phyloP scores from a whole-genome alignment of 1,140 invertebrate genomes.

The Cecropterus lyciades region DNA sequence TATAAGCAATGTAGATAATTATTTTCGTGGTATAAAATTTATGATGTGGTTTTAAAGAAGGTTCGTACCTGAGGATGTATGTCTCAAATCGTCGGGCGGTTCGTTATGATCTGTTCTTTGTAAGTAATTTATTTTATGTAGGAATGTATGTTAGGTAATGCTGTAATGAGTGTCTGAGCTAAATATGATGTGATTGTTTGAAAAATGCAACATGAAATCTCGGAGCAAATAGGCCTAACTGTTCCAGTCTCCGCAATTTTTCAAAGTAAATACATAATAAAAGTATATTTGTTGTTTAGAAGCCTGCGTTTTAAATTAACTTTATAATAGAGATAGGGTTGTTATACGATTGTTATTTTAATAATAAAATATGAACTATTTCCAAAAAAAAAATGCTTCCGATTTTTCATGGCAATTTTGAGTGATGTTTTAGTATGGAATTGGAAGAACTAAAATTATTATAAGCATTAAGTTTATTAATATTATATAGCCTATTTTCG shows the following conservation, averaged over 20 bases:
- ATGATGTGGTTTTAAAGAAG: slow-evolving; percentile 48
- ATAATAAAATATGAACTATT: too few species aligned
- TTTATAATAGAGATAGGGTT: too few species aligned
- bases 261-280: too few species aligned
- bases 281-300: too few species aligned
- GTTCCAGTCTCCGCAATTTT: background rate
- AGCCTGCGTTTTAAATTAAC: too few species aligned
- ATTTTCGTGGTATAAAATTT: slow-evolving; percentile 50
- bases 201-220: background rate
- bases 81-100: slow-evolving; percentile 35
- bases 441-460: too few species aligned
- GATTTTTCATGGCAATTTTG: too few species aligned
- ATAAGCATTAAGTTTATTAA: too few species aligned
- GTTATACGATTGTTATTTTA: too few species aligned
- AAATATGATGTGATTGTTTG: background rate
- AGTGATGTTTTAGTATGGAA: too few species aligned
- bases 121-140: slow-evolving; percentile 45
- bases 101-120: slow-evolving; percentile 39
- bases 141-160: slow-evolving; percentile 35
- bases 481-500: too few species aligned
- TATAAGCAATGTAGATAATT: slow-evolving; percentile 61
- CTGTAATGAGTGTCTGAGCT: slow-evolving; percentile 38
- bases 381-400: too few species aligned
- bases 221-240: slow-evolving; percentile 23
- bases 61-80: slow-evolving; percentile 62